phyloP scores from a whole-genome alignment of 1,140 invertebrate genomes.

The Acromyrmex heyeri region DNA sequence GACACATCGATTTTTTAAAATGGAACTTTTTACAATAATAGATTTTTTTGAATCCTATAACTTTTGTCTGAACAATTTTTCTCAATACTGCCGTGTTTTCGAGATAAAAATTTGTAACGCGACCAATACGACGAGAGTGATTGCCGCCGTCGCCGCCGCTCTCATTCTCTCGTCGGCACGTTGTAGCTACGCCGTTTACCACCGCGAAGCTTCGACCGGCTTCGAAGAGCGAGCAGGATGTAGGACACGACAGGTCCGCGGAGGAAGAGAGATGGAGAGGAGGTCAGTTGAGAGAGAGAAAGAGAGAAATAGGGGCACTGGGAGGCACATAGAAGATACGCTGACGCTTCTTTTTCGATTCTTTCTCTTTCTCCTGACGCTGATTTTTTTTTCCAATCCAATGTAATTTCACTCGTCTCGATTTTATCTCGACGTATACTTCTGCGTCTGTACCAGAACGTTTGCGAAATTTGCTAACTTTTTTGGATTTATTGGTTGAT shows the following conservation, averaged over 20 bases:
- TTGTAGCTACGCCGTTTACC: conserved; percentile 56
- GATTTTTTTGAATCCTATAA: too few relatives aligned
- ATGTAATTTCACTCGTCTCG: neutral
- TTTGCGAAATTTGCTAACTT: neutral
- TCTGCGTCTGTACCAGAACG: neutral
- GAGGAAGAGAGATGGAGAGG: conserved; percentile 34
- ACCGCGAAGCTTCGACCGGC: conserved; percentile 25
- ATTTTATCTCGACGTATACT: neutral
- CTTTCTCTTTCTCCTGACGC: neutral
- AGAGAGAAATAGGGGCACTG: neutral
- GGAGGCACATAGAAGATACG: neutral
- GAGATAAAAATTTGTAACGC: neutral
- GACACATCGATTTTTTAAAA: too few relatives aligned
- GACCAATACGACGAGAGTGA: conserved; percentile 35
- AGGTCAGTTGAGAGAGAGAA: neutral
- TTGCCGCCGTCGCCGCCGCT: neutral
- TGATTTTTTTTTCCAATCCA: neutral
- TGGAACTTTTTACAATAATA: too few relatives aligned
- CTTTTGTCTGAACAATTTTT: too few relatives aligned
- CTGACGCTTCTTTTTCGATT: neutral
- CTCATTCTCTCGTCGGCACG: conserved; percentile 46
- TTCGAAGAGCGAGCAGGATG: conserved; percentile 27
- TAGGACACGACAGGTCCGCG: conserved; percentile 9
- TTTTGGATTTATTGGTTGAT: neutral
- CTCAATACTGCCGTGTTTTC: too few relatives aligned